phyloP scores from a whole-genome alignment of 2,797 vertebrate genomes.

The Hephaestus fuliginosus region DNA sequence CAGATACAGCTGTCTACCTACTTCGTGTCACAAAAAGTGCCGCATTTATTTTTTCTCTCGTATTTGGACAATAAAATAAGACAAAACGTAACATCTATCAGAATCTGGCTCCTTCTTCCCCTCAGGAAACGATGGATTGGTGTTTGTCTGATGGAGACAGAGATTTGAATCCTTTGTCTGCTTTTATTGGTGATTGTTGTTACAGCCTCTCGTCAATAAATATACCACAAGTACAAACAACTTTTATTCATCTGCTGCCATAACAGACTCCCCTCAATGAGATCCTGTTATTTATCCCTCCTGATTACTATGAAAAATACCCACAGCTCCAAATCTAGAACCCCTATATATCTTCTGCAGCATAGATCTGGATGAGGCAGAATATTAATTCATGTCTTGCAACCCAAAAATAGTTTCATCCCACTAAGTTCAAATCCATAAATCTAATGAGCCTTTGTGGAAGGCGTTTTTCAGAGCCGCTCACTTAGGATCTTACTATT shows the following conservation, averaged over 20 bases:
- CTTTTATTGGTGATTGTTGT: background rate
- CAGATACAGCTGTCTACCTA: background rate
- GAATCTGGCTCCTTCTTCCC: background rate
- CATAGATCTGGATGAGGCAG: constrained; percentile 36
- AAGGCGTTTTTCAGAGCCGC: background rate
- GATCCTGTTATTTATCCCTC: constrained; percentile 41
- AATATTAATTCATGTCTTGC: constrained; percentile 57
- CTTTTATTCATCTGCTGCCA: constrained; percentile 26
- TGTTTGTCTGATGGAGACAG: constrained; percentile 1
- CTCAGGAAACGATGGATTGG: background rate
- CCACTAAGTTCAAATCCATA: constrained; percentile 48
- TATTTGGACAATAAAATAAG: constrained; percentile 15
- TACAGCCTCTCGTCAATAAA: background rate
- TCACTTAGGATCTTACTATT: constrained; percentile 1
- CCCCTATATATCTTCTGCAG: constrained; percentile 45
- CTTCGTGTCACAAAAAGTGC: background rate
- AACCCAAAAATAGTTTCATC: constrained; percentile 63
- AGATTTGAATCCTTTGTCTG: background rate
- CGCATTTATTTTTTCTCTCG: background rate
- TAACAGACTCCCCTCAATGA: constrained; percentile 31
- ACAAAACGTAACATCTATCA: background rate
- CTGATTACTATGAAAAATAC: constrained; percentile 41
- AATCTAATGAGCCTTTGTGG: constrained; percentile 45
- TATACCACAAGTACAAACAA: too few relatives aligned
- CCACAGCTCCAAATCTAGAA: constrained; percentile 48